Conservation (phyloP, 2,888 invertebrate genomes). For the Harmothoe impar region DNA sequence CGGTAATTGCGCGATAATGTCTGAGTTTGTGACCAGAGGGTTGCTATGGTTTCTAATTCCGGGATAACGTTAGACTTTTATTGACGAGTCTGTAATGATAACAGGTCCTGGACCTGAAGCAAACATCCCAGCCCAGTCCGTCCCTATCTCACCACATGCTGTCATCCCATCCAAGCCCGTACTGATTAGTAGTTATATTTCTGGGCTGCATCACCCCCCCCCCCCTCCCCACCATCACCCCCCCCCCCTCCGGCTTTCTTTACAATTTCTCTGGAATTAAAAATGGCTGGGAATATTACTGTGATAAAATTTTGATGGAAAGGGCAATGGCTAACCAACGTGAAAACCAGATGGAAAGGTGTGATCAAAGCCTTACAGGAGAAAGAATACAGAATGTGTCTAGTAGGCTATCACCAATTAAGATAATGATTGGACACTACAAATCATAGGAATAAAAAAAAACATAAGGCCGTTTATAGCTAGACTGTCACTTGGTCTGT, state of each 20-base stretch:
- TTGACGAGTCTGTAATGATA: not conserved
- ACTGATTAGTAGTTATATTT: slow-evolving; percentile 16
- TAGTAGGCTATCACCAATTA: not conserved
- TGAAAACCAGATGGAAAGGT: not conserved
- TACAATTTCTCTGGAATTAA: slow-evolving; percentile 4
- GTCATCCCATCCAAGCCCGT: not conserved
- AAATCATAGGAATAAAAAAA: not conserved
- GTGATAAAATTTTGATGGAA: not conserved
- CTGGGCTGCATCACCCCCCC: not conserved
- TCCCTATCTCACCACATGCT: too few species aligned
- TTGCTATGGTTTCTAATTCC: not conserved
- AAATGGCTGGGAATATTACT: not conserved
- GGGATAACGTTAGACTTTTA: not conserved
- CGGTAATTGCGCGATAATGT: not conserved
- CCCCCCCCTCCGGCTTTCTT: not conserved
- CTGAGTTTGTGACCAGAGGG: not conserved
- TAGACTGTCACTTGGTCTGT: too few species aligned
- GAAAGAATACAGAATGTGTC: not conserved
- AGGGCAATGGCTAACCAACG: not conserved
- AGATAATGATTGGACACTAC: not conserved
- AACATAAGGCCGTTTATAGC: not conserved
- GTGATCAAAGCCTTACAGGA: not conserved
- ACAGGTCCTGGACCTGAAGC: not conserved
- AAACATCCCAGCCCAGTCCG: not conserved
- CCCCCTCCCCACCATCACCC: too few species aligned